phyloP scores from a whole-genome alignment of 2,888 invertebrate species.

The Cataglyphis albicans region DNA sequence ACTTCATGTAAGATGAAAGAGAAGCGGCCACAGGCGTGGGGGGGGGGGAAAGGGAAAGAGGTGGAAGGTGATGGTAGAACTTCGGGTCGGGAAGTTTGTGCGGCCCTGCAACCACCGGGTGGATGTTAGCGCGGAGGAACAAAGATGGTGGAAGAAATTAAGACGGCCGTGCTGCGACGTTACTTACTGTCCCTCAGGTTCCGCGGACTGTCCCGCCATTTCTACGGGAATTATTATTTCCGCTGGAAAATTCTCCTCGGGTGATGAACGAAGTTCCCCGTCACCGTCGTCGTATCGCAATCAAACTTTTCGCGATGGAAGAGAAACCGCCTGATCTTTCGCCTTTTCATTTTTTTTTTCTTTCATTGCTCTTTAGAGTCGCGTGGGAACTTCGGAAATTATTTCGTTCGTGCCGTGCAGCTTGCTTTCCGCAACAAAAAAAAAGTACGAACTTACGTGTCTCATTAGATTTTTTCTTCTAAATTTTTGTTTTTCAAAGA shows the following conservation, averaged over 20 bases:
- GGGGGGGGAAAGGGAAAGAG: constrained; percentile 26
- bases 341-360: constrained; percentile 30
- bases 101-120: constrained; percentile 53
- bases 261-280: constrained; percentile 66
- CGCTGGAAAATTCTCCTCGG: constrained; percentile 63
- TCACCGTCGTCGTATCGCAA: constrained; percentile 51
- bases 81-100: constrained; percentile 52
- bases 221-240: constrained; percentile 64
- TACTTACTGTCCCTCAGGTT: constrained; percentile 67
- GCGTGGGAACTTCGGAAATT: constrained; percentile 41
- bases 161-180: constrained; percentile 65
- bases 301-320: constrained; percentile 70
- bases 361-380: constrained; percentile 14
- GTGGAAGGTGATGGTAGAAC: constrained; percentile 23
- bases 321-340: constrained; percentile 60
- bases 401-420: constrained; percentile 26
- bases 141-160: constrained; percentile 77
- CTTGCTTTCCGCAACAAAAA: constrained; percentile 3
- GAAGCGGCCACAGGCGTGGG: constrained; percentile 62
- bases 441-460: constrained; percentile 1
- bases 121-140: constrained; percentile 55
- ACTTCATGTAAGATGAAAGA: constrained; percentile 80
- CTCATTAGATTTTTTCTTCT: constrained; percentile 13
- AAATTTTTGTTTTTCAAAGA: constrained; percentile 7
- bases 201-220: constrained; percentile 68